Conservation (phyloP, 2,113 vertebrate species). For the Heterotis niloticus region DNA sequence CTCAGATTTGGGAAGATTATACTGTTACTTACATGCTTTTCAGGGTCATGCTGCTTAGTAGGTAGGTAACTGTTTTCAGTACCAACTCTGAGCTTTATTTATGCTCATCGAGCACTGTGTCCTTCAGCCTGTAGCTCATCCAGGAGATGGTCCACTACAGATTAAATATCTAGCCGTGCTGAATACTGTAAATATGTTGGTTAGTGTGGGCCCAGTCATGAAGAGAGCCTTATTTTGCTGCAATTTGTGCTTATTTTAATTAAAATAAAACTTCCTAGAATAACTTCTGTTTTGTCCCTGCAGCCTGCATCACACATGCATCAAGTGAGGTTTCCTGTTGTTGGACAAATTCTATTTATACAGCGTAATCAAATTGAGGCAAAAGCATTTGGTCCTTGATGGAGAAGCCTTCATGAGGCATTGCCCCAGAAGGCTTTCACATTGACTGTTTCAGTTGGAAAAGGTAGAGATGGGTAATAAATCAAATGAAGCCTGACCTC, state of each 20-base stretch:
- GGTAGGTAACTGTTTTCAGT: background rate
- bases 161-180: background rate
- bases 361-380: background rate
- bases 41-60: background rate
- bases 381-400: background rate
- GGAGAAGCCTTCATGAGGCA: background rate
- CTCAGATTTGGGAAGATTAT: background rate
- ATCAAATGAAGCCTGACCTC: background rate
- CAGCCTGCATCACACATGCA: background rate
- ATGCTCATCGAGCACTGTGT: background rate
- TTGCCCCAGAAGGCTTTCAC: background rate
- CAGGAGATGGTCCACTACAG: background rate
- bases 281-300: background rate
- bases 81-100: background rate
- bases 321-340: background rate
- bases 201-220: background rate
- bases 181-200: background rate
- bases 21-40: background rate
- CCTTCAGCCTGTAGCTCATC: slow-evolving; percentile 10
- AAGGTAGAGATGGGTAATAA: background rate
- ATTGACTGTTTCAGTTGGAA: slow-evolving; percentile 9
- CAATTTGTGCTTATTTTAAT: background rate
- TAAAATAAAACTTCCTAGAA: slow-evolving; percentile 12
- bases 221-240: background rate
- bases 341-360: background rate